Evolutionary conservation across 2,113 vertebrate species (phyloP).

Genomic region (Elachura formosa): DNA sequence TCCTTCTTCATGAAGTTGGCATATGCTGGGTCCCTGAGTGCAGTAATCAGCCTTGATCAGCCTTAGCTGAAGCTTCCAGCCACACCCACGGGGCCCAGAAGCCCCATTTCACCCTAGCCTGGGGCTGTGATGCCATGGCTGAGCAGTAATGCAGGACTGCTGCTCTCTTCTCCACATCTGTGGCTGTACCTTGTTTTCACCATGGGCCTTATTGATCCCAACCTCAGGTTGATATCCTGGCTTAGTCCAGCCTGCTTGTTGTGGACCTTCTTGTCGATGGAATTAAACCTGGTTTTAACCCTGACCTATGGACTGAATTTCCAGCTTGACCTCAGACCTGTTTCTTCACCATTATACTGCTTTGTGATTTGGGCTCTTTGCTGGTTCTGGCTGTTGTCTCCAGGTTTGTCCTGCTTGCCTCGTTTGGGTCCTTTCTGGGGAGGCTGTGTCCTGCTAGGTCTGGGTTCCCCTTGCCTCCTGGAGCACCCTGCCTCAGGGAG

Average conservation of each 20-base stretch:
- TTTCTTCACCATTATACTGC: fast-evolving
- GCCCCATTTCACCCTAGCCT: not conserved
- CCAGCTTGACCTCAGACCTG: not conserved
- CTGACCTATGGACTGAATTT: not conserved
- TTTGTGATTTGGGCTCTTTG: not conserved
- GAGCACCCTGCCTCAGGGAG: not conserved
- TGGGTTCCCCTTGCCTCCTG: not conserved
- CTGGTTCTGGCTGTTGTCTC: fast-evolving
- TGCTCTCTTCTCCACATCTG: fast-evolving
- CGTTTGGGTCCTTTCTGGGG: not conserved
- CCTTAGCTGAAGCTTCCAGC: not conserved
- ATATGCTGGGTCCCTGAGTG: not conserved
- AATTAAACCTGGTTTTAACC: not conserved
- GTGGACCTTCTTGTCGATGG: not conserved
- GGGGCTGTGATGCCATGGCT: fast-evolving
- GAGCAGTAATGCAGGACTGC: not conserved
- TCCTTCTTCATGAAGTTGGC: not conserved
- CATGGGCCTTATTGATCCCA: fast-evolving
- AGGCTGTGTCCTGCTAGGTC: not conserved
- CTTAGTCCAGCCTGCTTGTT: not conserved
- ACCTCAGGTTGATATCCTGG: not conserved
- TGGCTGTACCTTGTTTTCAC: fast-evolving
- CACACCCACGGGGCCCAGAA: not conserved
- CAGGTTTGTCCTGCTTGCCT: not conserved
- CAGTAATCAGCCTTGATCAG: not conserved